These are phyloP conservation scores for Cariama cristata DNA, from an alignment of 2,113 vertebrate species.

Conservation along the genomic window DNA sequence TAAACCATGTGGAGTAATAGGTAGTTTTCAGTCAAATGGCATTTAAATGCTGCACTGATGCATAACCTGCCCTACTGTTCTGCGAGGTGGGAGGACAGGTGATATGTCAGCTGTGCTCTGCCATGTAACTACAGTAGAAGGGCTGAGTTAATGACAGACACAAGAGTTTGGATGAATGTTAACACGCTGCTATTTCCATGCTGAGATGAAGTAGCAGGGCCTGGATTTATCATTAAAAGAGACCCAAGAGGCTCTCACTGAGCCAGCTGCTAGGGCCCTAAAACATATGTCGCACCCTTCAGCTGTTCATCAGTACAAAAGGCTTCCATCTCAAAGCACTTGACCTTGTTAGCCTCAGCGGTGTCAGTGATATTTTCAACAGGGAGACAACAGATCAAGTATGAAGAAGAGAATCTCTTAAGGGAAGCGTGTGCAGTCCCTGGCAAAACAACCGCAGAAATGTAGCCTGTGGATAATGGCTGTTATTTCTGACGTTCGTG, in stretches of 20 bases:
- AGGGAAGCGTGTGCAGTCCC: not conserved
- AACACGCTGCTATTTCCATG: conserved; percentile 67
- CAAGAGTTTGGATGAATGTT: conserved; percentile 67
- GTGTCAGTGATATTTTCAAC: conserved; percentile 71
- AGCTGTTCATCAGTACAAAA: conserved; percentile 72
- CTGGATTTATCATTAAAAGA: conserved; percentile 73
- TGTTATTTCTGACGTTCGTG: not conserved
- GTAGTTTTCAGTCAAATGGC: conserved; percentile 37
- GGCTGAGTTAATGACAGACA: conserved; percentile 65
- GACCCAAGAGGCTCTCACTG: conserved; percentile 68
- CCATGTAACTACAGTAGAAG: conserved; percentile 56
- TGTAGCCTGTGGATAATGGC: not conserved
- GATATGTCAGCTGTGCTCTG: conserved; percentile 48
- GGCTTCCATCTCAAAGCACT: conserved; percentile 67
- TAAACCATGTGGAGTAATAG: not conserved
- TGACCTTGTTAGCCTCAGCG: conserved; percentile 75
- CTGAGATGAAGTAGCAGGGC: conserved; percentile 64
- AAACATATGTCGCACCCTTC: conserved; percentile 75
- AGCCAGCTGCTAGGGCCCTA: conserved; percentile 71
- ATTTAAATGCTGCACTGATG: conserved; percentile 59
- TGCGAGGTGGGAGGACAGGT: conserved; percentile 42
- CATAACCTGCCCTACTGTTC: conserved; percentile 57
- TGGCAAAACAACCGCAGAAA: not conserved
- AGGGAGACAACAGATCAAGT: conserved; percentile 49
- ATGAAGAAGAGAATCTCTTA: conserved; percentile 52